Base-by-base conservation (phyloP, 2,797 vertebrate species). In the Acrocephalus scirpaceus region DNA sequence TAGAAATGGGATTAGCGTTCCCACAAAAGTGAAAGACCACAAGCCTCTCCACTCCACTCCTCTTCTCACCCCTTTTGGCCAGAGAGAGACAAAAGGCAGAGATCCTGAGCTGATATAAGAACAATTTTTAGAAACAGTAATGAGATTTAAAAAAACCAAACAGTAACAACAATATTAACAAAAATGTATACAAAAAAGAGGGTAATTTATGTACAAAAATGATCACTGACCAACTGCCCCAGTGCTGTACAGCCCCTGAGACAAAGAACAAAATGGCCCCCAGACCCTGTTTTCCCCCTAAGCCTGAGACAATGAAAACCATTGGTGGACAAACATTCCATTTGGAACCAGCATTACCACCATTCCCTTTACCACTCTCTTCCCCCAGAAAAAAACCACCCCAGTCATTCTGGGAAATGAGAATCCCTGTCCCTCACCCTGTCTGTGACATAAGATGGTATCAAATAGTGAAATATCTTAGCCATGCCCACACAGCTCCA, bases 31-130 rank as follows among this genome's bases (percentile, higher is more conserved):
- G 9, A 40, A n/a, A 69, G 16, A 40, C 40, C 5, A 1, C 0
- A 0, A 54, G 14, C 11, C 4, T 21, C 40, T 47, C 30, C 0
- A 0, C 34, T 65, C 29, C 11, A 15, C 34, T 47, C 62, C 30
- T 16, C 34, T 47, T 70, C 30, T 16, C 9, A 47, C 3, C 2
- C 19, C 11, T 70, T 54, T 30, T 54, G n/a, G 34, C 25, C 11
- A 54, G 40, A 61, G 22, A 36, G 23, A 53, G n/a, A 38, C 15
- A 29, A 60, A 86, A 60, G 13, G 47, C 13, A 76, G 19, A 61
- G 47, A 69, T 47, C 11, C 5, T 0, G 2, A 60, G 18, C 0
- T 27, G 36, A 51, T 51, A 16, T 4, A 69, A 60, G 32, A 67
- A 32, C 10, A 45, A 61, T 12, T n/a, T 69, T 69, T 76, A 19